Percentiles rank a stretch among this genome's conserved stretches.
Evolutionary conservation across 2,888 invertebrate genomes (phyloP).

Genomic region (Suillia variegata): DNA sequence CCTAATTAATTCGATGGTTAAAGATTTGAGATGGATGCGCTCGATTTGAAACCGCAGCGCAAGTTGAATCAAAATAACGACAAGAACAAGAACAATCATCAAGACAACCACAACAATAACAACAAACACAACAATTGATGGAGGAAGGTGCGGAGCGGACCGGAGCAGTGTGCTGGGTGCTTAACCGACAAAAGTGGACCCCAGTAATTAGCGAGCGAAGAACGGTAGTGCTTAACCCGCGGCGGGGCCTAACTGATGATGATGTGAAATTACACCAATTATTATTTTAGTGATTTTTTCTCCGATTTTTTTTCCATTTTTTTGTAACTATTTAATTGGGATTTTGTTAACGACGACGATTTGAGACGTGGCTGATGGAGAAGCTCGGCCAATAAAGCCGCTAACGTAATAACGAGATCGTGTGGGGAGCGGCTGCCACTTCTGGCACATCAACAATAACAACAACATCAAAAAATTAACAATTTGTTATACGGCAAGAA

Average conservation of each 20-base stretch:
- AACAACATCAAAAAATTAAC: constrained; percentile 14
- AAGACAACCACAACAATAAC: too few species aligned
- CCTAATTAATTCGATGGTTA: too few species aligned
- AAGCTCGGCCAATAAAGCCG: constrained; percentile 6
- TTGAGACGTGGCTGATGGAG: not conserved
- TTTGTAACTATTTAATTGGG: constrained; percentile 27
- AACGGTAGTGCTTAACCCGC: constrained; percentile 16
- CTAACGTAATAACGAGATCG: constrained; percentile 19
- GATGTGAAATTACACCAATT: constrained; percentile 24
- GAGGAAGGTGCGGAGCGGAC: too few species aligned
- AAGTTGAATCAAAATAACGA: too few species aligned
- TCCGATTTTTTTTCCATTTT: too few species aligned
- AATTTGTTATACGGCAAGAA: constrained; percentile 5
- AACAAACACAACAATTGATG: too few species aligned
- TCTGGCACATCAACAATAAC: too few species aligned
- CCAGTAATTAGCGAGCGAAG: not conserved
- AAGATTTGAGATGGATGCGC: too few species aligned
- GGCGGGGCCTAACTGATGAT: constrained; percentile 9
- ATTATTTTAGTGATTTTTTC: constrained; percentile 27
- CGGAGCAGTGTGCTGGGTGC: too few species aligned
- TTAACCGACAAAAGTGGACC: not conserved
- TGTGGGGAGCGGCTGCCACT: constrained; percentile 19
- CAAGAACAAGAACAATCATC: too few species aligned
- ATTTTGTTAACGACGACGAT: constrained; percentile 3
- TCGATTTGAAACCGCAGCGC: too few species aligned